phyloP scores from a whole-genome alignment of 2,888 invertebrate genomes.

The Lacanobia wlatinum region DNA sequence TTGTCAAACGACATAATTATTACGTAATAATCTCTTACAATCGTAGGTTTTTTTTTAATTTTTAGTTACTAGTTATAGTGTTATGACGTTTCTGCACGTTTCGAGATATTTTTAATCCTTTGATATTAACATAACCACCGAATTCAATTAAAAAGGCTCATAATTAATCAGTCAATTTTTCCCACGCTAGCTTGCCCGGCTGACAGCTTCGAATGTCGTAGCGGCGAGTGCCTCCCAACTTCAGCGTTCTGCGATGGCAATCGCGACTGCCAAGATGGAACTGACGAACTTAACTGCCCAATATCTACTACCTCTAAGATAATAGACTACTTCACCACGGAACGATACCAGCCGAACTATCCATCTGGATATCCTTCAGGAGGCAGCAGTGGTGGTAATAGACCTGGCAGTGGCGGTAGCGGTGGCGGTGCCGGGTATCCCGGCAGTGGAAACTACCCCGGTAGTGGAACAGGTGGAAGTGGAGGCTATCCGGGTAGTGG shows the following conservation, averaged over 20 bases:
- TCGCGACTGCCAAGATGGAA: slow-evolving; percentile 92
- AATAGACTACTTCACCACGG: slow-evolving; percentile 10
- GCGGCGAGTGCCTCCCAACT: slow-evolving; percentile 92
- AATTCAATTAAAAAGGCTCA: background rate
- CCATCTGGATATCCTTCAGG: background rate
- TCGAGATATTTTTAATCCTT: background rate
- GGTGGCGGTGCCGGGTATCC: background rate
- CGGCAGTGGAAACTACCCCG: background rate
- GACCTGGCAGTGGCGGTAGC: background rate
- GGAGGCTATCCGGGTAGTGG: background rate
- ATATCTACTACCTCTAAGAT: slow-evolving; percentile 16
- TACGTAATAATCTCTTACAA: slow-evolving; percentile 10
- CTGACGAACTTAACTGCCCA: slow-evolving; percentile 92
- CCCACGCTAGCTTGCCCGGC: slow-evolving; percentile 90
- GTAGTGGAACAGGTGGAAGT: background rate
- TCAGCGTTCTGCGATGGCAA: slow-evolving; percentile 92
- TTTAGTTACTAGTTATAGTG: slow-evolving; percentile 32
- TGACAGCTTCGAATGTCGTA: slow-evolving; percentile 92
- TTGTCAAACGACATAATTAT: background rate
- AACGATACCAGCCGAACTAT: slow-evolving; percentile 7
- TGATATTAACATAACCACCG: background rate
- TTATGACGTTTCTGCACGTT: slow-evolving; percentile 39
- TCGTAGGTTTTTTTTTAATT: no score
- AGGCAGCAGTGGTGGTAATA: background rate
- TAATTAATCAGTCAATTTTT: slow-evolving; percentile 20